Conservation (phyloP, 2,113 vertebrate genomes). For the Neotragus moschatus region DNA sequence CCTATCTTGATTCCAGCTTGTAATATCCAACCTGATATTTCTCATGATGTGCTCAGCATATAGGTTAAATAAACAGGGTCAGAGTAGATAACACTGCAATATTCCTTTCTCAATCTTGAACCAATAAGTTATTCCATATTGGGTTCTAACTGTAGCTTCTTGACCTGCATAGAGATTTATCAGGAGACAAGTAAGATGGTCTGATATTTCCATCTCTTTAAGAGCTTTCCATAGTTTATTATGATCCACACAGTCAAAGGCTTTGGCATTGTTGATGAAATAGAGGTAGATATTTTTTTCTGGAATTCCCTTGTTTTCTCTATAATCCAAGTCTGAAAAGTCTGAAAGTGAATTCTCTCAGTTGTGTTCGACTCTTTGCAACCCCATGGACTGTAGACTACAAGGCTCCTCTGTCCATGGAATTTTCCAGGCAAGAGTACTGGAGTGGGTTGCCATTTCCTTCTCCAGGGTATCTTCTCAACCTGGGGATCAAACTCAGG, state of each 20-base stretch:
- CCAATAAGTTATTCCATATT: background rate
- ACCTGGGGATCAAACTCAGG: background rate
- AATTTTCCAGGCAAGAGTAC: background rate
- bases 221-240: background rate
- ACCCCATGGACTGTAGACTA: background rate
- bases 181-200: background rate
- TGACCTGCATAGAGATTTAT: background rate
- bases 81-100: background rate
- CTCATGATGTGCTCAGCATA: background rate
- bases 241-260: background rate
- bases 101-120: background rate
- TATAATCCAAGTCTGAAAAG: background rate
- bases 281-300: background rate
- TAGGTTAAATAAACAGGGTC: background rate
- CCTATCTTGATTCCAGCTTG: background rate
- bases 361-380: accelerated
- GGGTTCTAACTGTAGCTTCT: background rate
- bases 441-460: background rate
- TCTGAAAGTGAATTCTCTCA: background rate
- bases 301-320: background rate
- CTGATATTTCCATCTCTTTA: background rate
- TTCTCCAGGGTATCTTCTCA: background rate
- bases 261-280: background rate
- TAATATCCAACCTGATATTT: background rate
- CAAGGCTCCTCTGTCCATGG: background rate